Percentiles rank a stretch among this genome's conserved stretches.
Evolutionary conservation across 1,140 invertebrate genomes (phyloP).

Genomic region (Diorhabda carinulata): DNA sequence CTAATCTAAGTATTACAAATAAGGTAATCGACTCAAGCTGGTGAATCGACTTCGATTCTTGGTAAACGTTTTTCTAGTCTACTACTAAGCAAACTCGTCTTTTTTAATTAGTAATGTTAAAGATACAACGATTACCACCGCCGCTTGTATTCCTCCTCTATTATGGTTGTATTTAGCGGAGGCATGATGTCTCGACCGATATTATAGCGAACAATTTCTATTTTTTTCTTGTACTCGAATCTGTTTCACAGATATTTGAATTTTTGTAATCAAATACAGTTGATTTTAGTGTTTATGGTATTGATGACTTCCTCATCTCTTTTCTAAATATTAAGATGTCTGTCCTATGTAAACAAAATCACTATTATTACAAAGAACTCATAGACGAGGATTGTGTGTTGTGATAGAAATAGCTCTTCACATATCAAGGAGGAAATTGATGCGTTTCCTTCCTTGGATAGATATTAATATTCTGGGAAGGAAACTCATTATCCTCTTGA

Average conservation of each 20-base stretch:
- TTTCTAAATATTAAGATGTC: no score
- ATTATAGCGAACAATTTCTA: constrained; percentile 13
- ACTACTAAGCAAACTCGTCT: constrained; percentile 37
- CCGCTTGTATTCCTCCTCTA: constrained; percentile 4
- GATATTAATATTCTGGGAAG: no score
- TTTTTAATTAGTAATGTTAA: constrained; percentile 40
- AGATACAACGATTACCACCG: constrained; percentile 22
- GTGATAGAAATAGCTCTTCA: no score
- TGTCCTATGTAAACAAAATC: no score
- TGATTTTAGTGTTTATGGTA: no score
- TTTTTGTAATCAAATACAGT: no score
- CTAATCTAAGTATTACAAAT: constrained; percentile 43
- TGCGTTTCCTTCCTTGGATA: no score
- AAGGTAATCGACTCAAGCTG: constrained; percentile 34
- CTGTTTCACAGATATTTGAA: not conserved
- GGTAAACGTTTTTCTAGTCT: constrained; percentile 39
- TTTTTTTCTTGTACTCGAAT: not conserved
- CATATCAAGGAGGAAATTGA: no score
- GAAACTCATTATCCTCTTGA: no score
- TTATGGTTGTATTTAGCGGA: constrained; percentile 30
- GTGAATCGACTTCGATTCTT: constrained; percentile 33
- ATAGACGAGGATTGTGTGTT: no score
- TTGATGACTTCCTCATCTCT: no score
- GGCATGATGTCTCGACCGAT: constrained; percentile 35
- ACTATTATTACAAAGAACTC: no score